Conservation (phyloP, 1,140 invertebrate genomes). For the Sesamia nonagrioides region DNA sequence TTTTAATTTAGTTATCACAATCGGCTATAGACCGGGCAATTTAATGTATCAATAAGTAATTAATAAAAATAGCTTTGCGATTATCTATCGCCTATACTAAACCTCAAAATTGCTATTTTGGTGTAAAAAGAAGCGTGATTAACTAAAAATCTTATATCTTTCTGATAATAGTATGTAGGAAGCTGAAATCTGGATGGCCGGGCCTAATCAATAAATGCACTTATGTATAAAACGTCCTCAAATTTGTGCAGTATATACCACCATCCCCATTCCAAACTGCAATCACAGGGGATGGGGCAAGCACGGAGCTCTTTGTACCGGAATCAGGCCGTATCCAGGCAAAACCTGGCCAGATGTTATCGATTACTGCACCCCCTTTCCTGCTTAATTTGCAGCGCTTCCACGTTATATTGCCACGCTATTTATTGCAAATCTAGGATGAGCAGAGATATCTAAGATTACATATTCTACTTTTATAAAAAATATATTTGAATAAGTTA, state of each 20-base stretch:
- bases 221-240: not conserved
- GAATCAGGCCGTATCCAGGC: not conserved
- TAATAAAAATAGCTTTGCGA: too few relatives aligned
- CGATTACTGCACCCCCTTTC: not conserved
- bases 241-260: too few relatives aligned
- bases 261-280: not conserved
- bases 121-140: not conserved
- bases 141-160: not conserved
- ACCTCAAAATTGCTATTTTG: not conserved
- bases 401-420: not conserved
- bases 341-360: not conserved
- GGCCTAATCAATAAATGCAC: not conserved
- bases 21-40: too few relatives aligned
- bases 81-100: too few relatives aligned
- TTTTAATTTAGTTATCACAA: too few relatives aligned
- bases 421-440: not conserved
- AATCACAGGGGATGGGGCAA: not conserved
- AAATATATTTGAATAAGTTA: too few relatives aligned
- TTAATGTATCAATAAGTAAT: too few relatives aligned
- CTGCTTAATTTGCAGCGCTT: not conserved
- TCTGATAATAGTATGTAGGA: not conserved
- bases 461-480: too few relatives aligned
- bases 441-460: too few relatives aligned
- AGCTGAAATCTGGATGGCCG: not conserved
- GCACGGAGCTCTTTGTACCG: too few relatives aligned